Evolutionary conservation across 2,113 vertebrate genomes (phyloP), one percentile per base, ranked within the genome.

Genomic region (Nerophis lumbriciformis): DNA sequence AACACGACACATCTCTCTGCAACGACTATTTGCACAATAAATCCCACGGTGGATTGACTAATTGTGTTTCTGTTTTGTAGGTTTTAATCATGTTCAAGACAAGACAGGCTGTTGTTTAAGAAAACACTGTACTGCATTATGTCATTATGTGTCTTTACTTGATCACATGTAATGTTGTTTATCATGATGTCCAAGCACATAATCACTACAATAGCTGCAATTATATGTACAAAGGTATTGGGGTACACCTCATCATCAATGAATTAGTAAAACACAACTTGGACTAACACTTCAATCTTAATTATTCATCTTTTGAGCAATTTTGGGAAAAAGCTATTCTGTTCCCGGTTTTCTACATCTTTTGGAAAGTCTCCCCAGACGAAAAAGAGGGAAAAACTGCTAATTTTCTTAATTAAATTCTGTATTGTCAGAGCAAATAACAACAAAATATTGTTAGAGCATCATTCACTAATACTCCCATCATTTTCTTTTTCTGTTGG

Each of bases 1-100:
- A 69, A 86, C 86, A 87, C 1, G 84, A 85, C 60, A 35, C 59
- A 49, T 55, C 38, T 10, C 63, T 63, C 65, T 15, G 61, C 37
- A 47, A 68, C 45, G 16, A 47, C 66, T 50, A 48, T 71, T 76
- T 54, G 63, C 63, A 73, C 64, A 69, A 57, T 42, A 12, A 37
- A 13, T 67, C 44, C 15, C 48, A n/a, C 10, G 61, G 64, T 51
- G 39, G 50, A 44, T 51, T 28, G 12, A 59, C 28, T 69, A 47
- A 58, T 57, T 66, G n/a, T 0, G 0, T 68, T 53, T 48, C 36
- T 15, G 11, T 51, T 28, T 51, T 21, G 53, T 6, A 36, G 28
- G 48, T 16, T 48, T 64, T n/a, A 37, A 48, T 48, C 14, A 9
- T 35, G 11, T 53, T 53, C 28, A 51, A 19, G n/a, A 51, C 16